A percentile compares a stretch with the other conserved stretches of the same genome.
These are phyloP conservation scores for Echinarachnius parma DNA, from an alignment of 53 echinoderm and acorn worm species.

Conservation along the genomic window DNA sequence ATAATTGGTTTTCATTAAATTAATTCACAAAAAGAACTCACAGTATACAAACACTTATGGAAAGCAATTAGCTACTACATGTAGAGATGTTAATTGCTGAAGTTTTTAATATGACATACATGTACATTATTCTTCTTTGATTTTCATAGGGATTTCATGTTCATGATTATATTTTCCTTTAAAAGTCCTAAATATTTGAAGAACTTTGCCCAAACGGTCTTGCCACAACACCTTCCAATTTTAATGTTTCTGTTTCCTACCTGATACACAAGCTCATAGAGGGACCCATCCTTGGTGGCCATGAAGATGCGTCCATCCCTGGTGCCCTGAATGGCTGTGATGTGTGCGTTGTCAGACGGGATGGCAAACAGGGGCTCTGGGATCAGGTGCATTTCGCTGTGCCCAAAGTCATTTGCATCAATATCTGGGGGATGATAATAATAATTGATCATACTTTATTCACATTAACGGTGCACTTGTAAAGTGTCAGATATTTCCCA, in stretches of 20 bases:
- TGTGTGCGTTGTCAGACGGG: constrained; percentile 84
- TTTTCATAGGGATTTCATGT: no score
- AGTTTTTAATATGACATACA: no score
- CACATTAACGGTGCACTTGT: no score
- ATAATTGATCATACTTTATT: no score
- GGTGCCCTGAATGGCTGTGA: constrained; percentile 70
- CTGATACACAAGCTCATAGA: constrained; percentile 97
- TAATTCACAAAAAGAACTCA: neutral
- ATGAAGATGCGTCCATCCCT: constrained; percentile 83
- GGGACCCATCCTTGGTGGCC: constrained; percentile 92
- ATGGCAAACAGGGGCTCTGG: constrained; percentile 96
- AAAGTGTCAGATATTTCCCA: no score
- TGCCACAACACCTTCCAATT: no score
- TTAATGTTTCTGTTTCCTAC: no score
- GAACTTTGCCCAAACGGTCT: no score
- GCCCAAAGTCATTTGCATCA: constrained; percentile 67
- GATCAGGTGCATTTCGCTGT: constrained; percentile 85
- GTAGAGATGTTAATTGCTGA: neutral
- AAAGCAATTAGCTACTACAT: neutral
- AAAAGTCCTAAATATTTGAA: no score
- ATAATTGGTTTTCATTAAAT: neutral
- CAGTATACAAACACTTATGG: neutral
- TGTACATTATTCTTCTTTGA: no score
- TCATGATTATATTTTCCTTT: no score
- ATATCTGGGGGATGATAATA: constrained; percentile 68